phyloP scores from a whole-genome alignment of 2,113 vertebrate genomes.

The Epinephelus moara region DNA sequence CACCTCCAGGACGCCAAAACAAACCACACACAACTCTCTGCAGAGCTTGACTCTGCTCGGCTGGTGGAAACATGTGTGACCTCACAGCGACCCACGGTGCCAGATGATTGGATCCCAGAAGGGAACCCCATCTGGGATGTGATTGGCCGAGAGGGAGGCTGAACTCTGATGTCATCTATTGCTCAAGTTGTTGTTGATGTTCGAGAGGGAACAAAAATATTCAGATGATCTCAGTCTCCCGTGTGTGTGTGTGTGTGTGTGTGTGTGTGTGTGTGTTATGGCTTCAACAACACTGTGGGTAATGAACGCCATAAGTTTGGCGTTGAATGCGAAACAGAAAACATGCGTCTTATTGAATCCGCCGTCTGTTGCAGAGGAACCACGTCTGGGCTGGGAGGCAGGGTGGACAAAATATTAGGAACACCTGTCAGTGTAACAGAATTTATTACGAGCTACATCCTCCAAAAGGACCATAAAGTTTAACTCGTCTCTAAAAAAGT shows the following conservation, averaged over 20 bases:
- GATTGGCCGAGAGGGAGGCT: constrained; percentile 45
- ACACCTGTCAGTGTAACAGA: neutral
- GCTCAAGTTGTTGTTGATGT: constrained; percentile 56
- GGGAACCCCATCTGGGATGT: constrained; percentile 12
- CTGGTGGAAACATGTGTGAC: constrained; percentile 34
- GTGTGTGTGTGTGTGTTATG: neutral
- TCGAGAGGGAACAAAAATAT: neutral
- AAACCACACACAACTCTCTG: constrained; percentile 28
- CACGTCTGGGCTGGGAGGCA: no score
- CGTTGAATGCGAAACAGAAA: neutral
- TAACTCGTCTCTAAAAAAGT: no score
- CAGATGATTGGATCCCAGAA: constrained; percentile 17
- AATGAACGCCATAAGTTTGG: constrained; percentile 6
- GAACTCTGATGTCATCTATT: constrained; percentile 53
- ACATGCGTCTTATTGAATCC: neutral
- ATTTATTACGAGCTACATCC: neutral
- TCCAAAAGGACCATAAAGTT: neutral
- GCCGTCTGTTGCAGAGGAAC: no score
- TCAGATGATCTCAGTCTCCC: neutral
- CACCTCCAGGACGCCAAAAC: constrained; percentile 42
- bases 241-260: constrained; percentile 37
- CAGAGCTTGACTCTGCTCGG: neutral
- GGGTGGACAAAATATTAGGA: neutral
- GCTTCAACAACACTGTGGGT: neutral
- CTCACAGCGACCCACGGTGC: constrained; percentile 7